Evolutionary conservation across 2,797 vertebrate genomes (phyloP).

Genomic region (Melanotaenia maccullochi): DNA sequence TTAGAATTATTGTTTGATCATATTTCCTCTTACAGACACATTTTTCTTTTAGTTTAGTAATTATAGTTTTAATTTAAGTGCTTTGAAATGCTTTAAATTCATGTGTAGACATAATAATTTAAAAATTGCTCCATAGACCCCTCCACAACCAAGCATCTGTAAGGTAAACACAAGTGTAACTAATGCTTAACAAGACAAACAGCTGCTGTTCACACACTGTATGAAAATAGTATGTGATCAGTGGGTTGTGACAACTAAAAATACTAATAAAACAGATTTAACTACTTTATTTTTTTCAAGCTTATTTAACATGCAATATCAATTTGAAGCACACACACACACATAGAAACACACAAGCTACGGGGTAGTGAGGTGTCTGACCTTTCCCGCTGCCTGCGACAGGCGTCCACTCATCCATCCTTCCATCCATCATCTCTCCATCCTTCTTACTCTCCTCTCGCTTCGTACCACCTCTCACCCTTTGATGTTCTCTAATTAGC

Average conservation of each 20-base stretch:
- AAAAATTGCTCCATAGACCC: conserved; percentile 26
- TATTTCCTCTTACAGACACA: conserved; percentile 18
- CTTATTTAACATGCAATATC: conserved; percentile 23
- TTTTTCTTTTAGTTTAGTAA: not conserved
- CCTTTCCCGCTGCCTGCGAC: conserved; percentile 72
- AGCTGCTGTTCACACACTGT: not conserved
- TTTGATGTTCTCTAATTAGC: conserved; percentile 81
- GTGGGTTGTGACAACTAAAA: conserved; percentile 4
- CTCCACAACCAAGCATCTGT: conserved; percentile 16
- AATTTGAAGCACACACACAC: conserved; percentile 25
- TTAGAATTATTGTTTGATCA: conserved; percentile 3
- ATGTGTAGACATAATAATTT: not conserved
- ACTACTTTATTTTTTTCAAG: not conserved
- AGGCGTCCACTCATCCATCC: conserved; percentile 56
- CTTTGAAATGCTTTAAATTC: conserved; percentile 8
- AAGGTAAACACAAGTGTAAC: conserved; percentile 2
- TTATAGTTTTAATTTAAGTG: not conserved
- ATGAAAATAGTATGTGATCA: not conserved
- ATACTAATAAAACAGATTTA: not conserved
- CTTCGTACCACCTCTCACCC: conserved; percentile 48
- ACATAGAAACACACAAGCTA: conserved; percentile 38
- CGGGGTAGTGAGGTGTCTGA: conserved; percentile 61
- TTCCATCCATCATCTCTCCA: conserved; percentile 46
- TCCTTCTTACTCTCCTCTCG: conserved; percentile 54
- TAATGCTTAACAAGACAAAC: not conserved